Evolutionary conservation across 2,888 invertebrate genomes (phyloP).

Genomic region (Nymphalis c-album): DNA sequence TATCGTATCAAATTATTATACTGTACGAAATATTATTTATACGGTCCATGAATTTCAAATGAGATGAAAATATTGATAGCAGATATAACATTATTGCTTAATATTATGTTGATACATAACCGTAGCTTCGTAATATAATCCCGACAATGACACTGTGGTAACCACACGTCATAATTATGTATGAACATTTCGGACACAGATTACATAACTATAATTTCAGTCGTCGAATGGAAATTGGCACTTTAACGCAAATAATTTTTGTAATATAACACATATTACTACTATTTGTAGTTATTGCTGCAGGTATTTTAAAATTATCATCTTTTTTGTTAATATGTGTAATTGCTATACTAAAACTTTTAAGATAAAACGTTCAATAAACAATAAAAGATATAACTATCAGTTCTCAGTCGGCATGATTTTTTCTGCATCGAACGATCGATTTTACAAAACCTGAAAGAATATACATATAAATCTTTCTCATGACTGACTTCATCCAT

Average conservation of each 20-base stretch:
- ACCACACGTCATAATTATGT: slow-evolving; percentile 21
- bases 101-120: slow-evolving; percentile 21
- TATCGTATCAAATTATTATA: too few relatives aligned
- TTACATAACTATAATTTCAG: slow-evolving; percentile 15
- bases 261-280: not conserved
- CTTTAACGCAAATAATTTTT: not conserved
- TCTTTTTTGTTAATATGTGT: too few relatives aligned
- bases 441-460: too few relatives aligned
- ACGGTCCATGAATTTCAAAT: slow-evolving; percentile 1
- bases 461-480: too few relatives aligned
- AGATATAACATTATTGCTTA: not conserved
- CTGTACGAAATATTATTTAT: not conserved
- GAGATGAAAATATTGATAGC: slow-evolving; percentile 9
- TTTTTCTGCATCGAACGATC: too few relatives aligned
- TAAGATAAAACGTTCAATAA: too few relatives aligned
- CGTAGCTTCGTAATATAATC: slow-evolving; percentile 17
- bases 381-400: too few relatives aligned
- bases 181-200: slow-evolving; percentile 13
- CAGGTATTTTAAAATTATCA: too few relatives aligned
- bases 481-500: too few relatives aligned
- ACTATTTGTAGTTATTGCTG: too few relatives aligned
- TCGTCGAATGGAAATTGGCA: slow-evolving; percentile 7
- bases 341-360: too few relatives aligned
- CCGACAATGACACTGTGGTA: slow-evolving; percentile 16
- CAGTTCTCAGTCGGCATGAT: too few relatives aligned